Conservation (phyloP, 1,140 invertebrate species). For the Contarinia nasturtii region DNA sequence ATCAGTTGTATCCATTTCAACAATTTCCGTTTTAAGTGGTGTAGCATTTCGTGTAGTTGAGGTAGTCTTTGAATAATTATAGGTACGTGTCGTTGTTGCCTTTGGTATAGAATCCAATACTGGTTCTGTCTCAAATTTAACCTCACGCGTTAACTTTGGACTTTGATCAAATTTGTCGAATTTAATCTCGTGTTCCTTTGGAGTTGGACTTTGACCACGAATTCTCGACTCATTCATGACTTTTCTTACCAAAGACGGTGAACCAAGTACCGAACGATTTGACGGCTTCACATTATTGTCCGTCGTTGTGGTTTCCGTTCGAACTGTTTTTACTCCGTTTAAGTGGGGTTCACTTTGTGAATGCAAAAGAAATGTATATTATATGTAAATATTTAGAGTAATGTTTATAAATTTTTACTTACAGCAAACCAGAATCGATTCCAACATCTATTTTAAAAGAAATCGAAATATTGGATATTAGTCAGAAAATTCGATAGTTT, state of each 20-base stretch:
- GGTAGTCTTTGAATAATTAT: neutral
- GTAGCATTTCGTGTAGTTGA: neutral
- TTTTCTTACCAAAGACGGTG: neutral
- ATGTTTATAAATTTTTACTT: too few species aligned
- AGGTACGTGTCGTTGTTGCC: neutral
- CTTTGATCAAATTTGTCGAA: neutral
- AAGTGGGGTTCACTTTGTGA: conserved; percentile 11
- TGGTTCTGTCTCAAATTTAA: conserved; percentile 1
- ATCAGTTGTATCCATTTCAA: conserved; percentile 6
- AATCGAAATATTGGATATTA: too few species aligned
- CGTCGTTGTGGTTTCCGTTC: conserved; percentile 17
- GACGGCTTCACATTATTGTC: conserved; percentile 6
- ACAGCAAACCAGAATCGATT: too few species aligned
- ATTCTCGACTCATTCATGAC: neutral
- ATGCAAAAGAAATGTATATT: too few species aligned
- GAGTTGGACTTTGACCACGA: conserved; percentile 1
- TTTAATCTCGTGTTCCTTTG: neutral
- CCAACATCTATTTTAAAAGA: too few species aligned
- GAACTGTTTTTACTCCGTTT: conserved; percentile 17
- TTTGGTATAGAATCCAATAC: neutral
- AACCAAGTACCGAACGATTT: conserved; percentile 3
- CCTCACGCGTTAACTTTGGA: neutral
- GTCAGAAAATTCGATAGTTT: too few species aligned
- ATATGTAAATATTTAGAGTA: too few species aligned
- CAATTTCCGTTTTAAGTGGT: conserved; percentile 9